phyloP scores from a whole-genome alignment of 2,797 vertebrate genomes.

The Menidia menidia region DNA sequence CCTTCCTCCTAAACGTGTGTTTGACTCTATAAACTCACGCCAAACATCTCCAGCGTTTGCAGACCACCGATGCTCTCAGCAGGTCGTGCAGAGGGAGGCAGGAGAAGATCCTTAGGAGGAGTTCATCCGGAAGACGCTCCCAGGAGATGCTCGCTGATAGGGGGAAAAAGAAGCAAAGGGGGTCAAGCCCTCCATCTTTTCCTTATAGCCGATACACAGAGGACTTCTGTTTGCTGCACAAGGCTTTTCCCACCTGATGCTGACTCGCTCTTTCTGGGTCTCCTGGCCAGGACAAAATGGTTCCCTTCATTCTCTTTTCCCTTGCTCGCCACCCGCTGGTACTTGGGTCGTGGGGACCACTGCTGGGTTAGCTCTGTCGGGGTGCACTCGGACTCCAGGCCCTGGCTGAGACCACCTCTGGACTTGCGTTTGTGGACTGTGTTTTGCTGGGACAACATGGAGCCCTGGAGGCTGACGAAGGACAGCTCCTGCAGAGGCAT shows the following conservation, averaged over 20 bases:
- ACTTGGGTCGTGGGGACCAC: conserved; percentile 82
- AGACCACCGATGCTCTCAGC: conserved; percentile 82
- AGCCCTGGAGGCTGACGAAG: conserved; percentile 72
- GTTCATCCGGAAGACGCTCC: conserved; percentile 91
- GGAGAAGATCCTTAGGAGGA: conserved; percentile 88
- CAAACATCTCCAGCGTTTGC: conserved; percentile 89
- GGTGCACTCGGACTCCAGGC: conserved; percentile 84
- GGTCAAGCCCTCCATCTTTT: no score
- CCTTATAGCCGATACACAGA: no score
- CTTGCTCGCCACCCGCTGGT: conserved; percentile 59
- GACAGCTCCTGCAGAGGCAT: conserved; percentile 87
- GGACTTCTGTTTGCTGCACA: no score
- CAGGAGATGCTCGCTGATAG: conserved; percentile 85
- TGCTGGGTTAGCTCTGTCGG: conserved; percentile 84
- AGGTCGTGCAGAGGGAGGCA: conserved; percentile 88
- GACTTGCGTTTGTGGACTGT: conserved; percentile 76
- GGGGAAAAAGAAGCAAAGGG: no score
- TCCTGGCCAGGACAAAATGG: conserved; percentile 84
- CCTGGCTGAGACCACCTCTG: conserved; percentile 67
- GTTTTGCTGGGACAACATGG: conserved; percentile 80
- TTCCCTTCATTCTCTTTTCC: conserved; percentile 83
- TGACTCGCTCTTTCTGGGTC: conserved; percentile 79
- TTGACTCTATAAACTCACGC: conserved; percentile 82
- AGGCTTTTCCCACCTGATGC: conserved; percentile 25
- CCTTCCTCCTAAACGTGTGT: no score